A percentile compares a stretch with the other conserved stretches of the same genome.
phyloP scores from a whole-genome alignment of 2,797 vertebrate genomes.

The Amblyraja radiata region DNA sequence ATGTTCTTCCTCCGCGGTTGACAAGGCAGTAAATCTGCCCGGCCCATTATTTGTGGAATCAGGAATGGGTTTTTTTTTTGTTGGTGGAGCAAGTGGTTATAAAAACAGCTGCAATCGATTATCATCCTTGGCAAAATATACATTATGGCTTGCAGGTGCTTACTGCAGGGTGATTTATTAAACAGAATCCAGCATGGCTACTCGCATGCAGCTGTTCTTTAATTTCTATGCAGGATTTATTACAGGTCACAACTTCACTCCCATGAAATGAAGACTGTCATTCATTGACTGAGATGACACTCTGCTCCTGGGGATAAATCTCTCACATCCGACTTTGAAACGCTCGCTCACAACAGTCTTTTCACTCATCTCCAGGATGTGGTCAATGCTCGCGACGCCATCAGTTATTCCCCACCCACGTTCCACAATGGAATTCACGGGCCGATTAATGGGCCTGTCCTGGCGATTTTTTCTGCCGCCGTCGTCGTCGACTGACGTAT shows the following conservation, averaged over 20 bases:
- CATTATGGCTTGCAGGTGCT: conserved; percentile 15
- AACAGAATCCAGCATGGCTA: not conserved
- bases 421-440: no score
- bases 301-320: not conserved
- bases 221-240: conserved; percentile 14
- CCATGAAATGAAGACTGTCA: not conserved
- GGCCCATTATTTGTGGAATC: not conserved
- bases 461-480: no score
- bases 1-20: not conserved
- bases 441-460: no score
- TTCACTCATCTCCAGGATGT: no score
- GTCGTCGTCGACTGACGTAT: no score
- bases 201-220: not conserved
- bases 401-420: not conserved
- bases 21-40: conserved; percentile 2
- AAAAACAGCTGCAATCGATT: conserved; percentile 31
- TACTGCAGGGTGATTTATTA: not conserved
- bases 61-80: not conserved
- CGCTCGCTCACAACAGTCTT: not conserved
- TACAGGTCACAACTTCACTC: not conserved
- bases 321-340: not conserved
- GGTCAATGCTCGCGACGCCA: no score
- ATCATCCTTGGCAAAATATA: conserved; percentile 11
- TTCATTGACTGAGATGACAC: not conserved
- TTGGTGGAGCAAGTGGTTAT: conserved; percentile 13